Evolutionary conservation across 1,140 invertebrate species (phyloP), one percentile per base, ranked within the genome.

Genomic region (Helicorthomorpha holstii): DNA sequence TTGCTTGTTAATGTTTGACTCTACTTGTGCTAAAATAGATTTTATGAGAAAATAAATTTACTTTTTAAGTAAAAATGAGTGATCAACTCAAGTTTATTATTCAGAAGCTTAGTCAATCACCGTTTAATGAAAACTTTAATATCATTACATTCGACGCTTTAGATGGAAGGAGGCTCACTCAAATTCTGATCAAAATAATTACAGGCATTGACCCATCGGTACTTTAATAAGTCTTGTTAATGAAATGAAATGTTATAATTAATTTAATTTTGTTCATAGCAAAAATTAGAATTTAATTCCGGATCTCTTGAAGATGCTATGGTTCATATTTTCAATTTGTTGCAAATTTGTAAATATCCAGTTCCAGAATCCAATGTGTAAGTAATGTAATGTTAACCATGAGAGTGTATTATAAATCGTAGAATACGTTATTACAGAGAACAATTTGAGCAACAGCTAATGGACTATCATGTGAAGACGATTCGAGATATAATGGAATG

Each of bases 91-190:
- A 86, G 64, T 83, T 75, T 63, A 83, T 89, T 52, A 76, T 88
- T 27, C 73, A 73, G 53, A 79, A 83, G 66, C 62, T 90, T 54
- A 85, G 85, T 64, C 78, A 82, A 60, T 68, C 75, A 45, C 76
- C 78, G 7, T 80, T 87, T 57, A 77, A 75, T 49, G 81, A 80
- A 60, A 83, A 79, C 59, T 86, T 81, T 57, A 88, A 86, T 60
- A 66, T 89, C 48, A 86, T 90, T 58, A 82, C 81, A 53, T 89
- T 89, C 68, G 85, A 89, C 70, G 75, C 81, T n/a, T 65, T 89
- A 43, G 75, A 75, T 53, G 74, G 79, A 25, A 77, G 82, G 49
- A 77, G 83, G 59, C 66, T 88, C 45, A 62, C 89, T 46, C 85
- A 90, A 69, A 66, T 81, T 52, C 61, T 84, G 2, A 79, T 73